A percentile compares a stretch with the other conserved stretches of the same genome.
These are phyloP conservation scores for Rhorus exstirpatorius DNA, from an alignment of 2,888 invertebrate genomes.

Conservation along the genomic window DNA sequence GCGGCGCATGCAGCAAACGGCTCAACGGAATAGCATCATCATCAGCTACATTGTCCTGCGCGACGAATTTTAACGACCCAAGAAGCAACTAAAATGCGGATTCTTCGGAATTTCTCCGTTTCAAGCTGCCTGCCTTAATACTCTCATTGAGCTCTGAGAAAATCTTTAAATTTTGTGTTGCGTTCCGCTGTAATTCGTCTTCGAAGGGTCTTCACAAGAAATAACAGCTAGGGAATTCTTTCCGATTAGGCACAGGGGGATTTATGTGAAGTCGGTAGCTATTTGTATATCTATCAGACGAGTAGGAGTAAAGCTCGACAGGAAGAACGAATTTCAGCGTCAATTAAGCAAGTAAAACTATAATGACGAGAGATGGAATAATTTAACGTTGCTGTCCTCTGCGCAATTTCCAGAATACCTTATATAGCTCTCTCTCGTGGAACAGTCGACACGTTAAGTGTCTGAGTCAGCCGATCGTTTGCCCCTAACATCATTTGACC, in stretches of 20 bases:
- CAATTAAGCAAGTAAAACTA: neutral
- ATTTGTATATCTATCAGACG: too few relatives aligned
- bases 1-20: neutral
- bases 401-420: neutral
- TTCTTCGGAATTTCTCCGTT: neutral
- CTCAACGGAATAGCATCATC: slow-evolving; percentile 23
- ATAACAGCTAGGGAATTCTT: too few relatives aligned
- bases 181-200: neutral
- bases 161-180: neutral
- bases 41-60: slow-evolving; percentile 38
- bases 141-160: slow-evolving; percentile 17
- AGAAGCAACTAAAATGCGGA: neutral
- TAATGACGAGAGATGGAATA: slow-evolving; percentile 11
- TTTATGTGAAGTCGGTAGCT: too few relatives aligned
- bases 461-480: slow-evolving; percentile 26
- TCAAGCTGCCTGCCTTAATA: neutral
- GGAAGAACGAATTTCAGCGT: too few relatives aligned
- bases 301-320: too few relatives aligned
- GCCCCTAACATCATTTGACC: slow-evolving; percentile 33
- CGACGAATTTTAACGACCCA: slow-evolving; percentile 46
- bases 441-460: slow-evolving; percentile 14
- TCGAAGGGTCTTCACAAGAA: neutral
- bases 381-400: slow-evolving; percentile 7
- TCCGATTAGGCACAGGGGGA: too few relatives aligned
- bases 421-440: neutral